A percentile compares a stretch with the other conserved stretches of the same genome.
phyloP scores from a whole-genome alignment of 2,113 vertebrate species.

The Thomomys bottae region DNA sequence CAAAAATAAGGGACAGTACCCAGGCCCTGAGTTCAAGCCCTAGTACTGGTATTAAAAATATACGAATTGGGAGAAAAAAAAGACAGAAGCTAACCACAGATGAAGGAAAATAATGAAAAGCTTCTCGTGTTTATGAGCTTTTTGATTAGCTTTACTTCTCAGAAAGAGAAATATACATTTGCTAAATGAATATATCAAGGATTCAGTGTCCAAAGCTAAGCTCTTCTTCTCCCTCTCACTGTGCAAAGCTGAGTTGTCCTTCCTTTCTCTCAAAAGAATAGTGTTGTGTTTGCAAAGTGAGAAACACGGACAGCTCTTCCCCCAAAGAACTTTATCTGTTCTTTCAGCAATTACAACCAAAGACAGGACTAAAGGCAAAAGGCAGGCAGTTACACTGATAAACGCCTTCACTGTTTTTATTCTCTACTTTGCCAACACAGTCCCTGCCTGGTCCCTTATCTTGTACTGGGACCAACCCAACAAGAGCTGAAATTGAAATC shows the following conservation, averaged over 20 bases:
- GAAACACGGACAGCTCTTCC: constrained; percentile 19
- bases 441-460: constrained; percentile 59
- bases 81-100: background rate
- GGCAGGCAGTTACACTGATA: constrained; percentile 45
- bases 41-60: no score
- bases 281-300: constrained; percentile 52
- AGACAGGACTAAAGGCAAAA: constrained; percentile 14
- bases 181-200: background rate
- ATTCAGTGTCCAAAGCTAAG: background rate
- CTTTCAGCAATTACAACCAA: constrained; percentile 62
- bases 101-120: background rate
- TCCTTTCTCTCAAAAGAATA: constrained; percentile 52
- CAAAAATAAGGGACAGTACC: no score
- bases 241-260: background rate
- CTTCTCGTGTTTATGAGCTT: background rate
- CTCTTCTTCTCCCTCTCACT: background rate
- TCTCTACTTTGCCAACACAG: constrained; percentile 49
- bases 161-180: background rate
- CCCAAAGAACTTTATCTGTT: constrained; percentile 50
- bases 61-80: background rate
- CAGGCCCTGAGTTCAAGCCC: no score
- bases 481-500: constrained; percentile 29
- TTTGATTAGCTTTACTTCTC: background rate
- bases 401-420: constrained; percentile 35
- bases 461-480: constrained; percentile 10